Evolutionary conservation across 64 coral and sea anemone genomes (phyloP).

Genomic region (Acropora yongei): DNA sequence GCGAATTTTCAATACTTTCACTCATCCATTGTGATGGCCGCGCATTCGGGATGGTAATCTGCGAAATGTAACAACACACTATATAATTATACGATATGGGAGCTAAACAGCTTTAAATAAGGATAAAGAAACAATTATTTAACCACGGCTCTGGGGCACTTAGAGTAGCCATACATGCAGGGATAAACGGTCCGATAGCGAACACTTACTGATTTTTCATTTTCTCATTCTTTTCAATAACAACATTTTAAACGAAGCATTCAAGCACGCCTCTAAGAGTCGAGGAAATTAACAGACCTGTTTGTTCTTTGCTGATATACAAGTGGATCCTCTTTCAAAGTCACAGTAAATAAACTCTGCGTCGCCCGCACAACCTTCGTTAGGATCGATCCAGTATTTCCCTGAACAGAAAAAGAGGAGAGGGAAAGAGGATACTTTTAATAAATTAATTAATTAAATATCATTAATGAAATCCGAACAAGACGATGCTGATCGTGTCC

Average conservation of each 20-base stretch:
- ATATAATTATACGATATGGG: background rate
- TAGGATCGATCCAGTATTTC: conserved; percentile 73
- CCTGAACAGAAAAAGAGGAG: background rate
- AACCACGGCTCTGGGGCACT: too few species aligned
- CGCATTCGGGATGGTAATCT: conserved; percentile 8
- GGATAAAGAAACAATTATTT: too few species aligned
- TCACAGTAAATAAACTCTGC: conserved; percentile 66
- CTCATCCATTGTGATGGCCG: conserved; percentile 32
- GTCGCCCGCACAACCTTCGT: conserved; percentile 66
- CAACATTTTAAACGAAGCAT: too few species aligned
- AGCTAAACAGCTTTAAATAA: background rate
- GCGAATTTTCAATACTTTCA: background rate
- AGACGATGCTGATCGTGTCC: background rate
- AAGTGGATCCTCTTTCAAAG: conserved; percentile 65
- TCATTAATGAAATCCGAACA: background rate
- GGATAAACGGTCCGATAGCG: too few species aligned
- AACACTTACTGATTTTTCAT: too few species aligned
- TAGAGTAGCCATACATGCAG: too few species aligned
- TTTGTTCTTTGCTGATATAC: conserved; percentile 53
- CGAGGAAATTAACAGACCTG: background rate
- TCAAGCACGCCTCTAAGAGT: too few species aligned
- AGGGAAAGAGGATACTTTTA: background rate
- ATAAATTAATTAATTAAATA: background rate
- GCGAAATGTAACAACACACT: background rate
- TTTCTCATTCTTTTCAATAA: too few species aligned